phyloP scores from a whole-genome alignment of 2,113 vertebrate genomes.

The Phylloscopus trochiloides region DNA sequence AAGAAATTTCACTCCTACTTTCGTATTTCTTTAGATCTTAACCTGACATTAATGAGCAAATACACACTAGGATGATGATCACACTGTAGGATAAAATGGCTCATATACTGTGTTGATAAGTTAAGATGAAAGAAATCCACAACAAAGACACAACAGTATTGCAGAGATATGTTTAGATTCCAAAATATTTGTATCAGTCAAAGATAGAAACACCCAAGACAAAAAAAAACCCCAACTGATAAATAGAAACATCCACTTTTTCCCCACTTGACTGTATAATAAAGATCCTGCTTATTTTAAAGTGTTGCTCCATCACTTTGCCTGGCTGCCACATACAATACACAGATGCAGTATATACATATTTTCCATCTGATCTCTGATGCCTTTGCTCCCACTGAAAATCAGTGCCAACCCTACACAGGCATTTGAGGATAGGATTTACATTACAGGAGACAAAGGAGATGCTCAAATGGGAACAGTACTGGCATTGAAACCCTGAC shows the following conservation, averaged over 20 bases:
- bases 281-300: slow-evolving; percentile 40
- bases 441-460: slow-evolving; percentile 7
- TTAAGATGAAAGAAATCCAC: slow-evolving; percentile 74
- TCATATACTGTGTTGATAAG: slow-evolving; percentile 70
- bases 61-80: slow-evolving; percentile 60
- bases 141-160: slow-evolving; percentile 74
- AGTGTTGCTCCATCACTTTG: neutral
- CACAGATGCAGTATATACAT: neutral
- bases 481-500: neutral
- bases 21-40: slow-evolving; percentile 33
- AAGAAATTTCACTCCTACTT: neutral
- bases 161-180: slow-evolving; percentile 71
- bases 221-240: slow-evolving; percentile 35
- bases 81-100: slow-evolving; percentile 38
- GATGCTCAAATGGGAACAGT: neutral
- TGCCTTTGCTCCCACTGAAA: neutral
- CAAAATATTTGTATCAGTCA: slow-evolving; percentile 76
- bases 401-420: neutral
- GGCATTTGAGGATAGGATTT: neutral
- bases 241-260: slow-evolving; percentile 60
- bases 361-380: slow-evolving; percentile 31
- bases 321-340: slow-evolving; percentile 17
- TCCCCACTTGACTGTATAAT: slow-evolving; percentile 42
- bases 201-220: slow-evolving; percentile 63
- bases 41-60: slow-evolving; percentile 64